Evolutionary conservation across 2,888 invertebrate genomes (phyloP).

Genomic region (Mythimna impura): DNA sequence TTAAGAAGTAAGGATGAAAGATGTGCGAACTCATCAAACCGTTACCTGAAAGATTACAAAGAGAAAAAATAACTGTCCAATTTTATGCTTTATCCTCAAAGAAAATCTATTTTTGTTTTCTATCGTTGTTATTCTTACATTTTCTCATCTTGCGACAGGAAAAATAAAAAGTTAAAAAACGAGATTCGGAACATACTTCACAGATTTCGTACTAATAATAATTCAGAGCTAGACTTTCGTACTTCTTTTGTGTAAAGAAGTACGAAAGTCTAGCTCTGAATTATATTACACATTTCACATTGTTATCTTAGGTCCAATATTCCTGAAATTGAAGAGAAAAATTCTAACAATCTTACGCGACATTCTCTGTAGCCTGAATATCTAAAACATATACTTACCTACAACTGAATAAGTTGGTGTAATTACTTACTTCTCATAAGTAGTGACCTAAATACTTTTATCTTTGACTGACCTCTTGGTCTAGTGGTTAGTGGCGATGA

Average conservation of each 20-base stretch:
- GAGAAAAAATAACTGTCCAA: neutral
- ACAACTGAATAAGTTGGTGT: neutral
- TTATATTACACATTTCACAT: slow-evolving; percentile 9
- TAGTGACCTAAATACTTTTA: neutral
- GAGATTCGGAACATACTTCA: neutral
- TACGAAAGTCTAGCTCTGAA: neutral
- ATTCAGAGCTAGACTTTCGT: too few relatives aligned
- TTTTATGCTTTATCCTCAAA: slow-evolving; percentile 12
- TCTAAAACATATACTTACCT: neutral
- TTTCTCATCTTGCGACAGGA: neutral
- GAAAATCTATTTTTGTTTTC: neutral
- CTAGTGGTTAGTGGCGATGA: too few relatives aligned
- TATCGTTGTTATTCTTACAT: slow-evolving; percentile 8
- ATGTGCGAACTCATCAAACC: neutral
- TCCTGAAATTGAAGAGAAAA: neutral
- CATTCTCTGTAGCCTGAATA: neutral
- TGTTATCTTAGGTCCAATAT: neutral
- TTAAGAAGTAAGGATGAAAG: neutral
- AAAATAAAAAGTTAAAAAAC: neutral
- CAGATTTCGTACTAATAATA: neutral
- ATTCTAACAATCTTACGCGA: neutral
- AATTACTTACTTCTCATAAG: slow-evolving; percentile 3
- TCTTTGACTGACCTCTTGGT: too few relatives aligned
- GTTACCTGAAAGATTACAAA: neutral
- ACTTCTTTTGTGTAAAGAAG: too few relatives aligned